Percentiles rank a stretch among this genome's conserved stretches.
These are phyloP conservation scores for Theropithecus gelada DNA, from an alignment of 2,113 vertebrate species.

Conservation along the genomic window DNA sequence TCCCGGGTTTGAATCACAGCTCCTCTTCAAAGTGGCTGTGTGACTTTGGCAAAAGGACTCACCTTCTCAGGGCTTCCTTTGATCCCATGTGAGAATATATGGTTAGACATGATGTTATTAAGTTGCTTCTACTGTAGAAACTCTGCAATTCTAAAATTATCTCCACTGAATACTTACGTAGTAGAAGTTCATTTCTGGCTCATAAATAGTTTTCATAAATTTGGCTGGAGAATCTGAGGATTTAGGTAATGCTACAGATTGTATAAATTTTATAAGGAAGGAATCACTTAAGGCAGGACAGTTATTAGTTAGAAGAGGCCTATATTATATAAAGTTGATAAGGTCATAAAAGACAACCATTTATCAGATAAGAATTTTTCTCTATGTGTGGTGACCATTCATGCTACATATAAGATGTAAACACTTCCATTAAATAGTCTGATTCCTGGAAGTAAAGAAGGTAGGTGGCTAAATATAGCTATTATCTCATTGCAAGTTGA, in stretches of 20 bases:
- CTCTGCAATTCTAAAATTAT: neutral
- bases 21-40: neutral
- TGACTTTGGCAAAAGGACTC: neutral
- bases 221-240: conserved; percentile 18
- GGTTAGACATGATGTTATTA: conserved; percentile 6
- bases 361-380: conserved; percentile 47
- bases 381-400: neutral
- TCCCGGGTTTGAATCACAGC: neutral
- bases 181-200: neutral
- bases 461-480: neutral
- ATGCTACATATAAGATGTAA: neutral
- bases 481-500: neutral
- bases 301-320: conserved; percentile 25
- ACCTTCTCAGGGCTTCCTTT: neutral
- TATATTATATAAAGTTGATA: conserved; percentile 2
- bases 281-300: neutral
- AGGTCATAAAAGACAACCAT: conserved; percentile 2
- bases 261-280: neutral
- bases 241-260: neutral
- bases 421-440: neutral
- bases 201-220: conserved; percentile 20
- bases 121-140: neutral
- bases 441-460: neutral
- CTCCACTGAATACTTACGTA: neutral
- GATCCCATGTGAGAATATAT: neutral